Conservation (phyloP, 2,888 invertebrate species). For the Tenodera sinensis region DNA sequence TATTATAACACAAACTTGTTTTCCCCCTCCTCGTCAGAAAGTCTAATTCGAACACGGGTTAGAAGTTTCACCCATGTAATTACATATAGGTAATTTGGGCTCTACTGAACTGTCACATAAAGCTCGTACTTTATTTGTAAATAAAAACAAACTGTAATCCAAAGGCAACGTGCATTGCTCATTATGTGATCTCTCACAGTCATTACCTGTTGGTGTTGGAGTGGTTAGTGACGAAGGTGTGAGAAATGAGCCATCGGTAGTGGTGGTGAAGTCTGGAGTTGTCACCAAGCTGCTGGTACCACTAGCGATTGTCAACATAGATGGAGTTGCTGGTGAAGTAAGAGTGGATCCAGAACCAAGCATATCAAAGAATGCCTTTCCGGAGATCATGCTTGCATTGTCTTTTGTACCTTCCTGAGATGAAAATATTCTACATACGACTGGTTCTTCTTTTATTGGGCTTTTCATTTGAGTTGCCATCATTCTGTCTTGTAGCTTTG, state of each 20-base stretch:
- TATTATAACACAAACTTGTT: too few species aligned
- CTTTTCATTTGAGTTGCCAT: constrained; percentile 20
- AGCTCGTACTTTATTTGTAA: too few species aligned
- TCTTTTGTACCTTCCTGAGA: constrained; percentile 40
- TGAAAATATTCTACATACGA: constrained; percentile 49
- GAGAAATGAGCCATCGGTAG: constrained; percentile 25
- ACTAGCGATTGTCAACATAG: constrained; percentile 32
- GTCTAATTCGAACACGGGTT: too few species aligned
- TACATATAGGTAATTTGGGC: too few species aligned
- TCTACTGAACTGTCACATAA: too few species aligned
- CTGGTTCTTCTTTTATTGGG: constrained; percentile 43
- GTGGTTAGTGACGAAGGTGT: constrained; percentile 21
- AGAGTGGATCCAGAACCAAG: constrained; percentile 39
- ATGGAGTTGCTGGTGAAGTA: constrained; percentile 37
- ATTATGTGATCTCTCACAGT: too few species aligned
- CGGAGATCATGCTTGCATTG: constrained; percentile 32
- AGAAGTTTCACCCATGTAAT: too few species aligned
- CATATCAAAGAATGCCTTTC: constrained; percentile 49
- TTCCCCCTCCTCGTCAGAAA: too few species aligned
- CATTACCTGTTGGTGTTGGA: constrained; percentile 27
- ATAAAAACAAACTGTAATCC: too few species aligned
- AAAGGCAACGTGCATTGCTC: too few species aligned
- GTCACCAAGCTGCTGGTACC: constrained; percentile 29
- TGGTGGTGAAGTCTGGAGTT: constrained; percentile 29
- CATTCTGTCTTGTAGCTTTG: constrained; percentile 21